Percentiles rank a stretch among this genome's conserved stretches.
Evolutionary conservation across 1,140 invertebrate genomes (phyloP).

Genomic region (Hormaphis cornu): DNA sequence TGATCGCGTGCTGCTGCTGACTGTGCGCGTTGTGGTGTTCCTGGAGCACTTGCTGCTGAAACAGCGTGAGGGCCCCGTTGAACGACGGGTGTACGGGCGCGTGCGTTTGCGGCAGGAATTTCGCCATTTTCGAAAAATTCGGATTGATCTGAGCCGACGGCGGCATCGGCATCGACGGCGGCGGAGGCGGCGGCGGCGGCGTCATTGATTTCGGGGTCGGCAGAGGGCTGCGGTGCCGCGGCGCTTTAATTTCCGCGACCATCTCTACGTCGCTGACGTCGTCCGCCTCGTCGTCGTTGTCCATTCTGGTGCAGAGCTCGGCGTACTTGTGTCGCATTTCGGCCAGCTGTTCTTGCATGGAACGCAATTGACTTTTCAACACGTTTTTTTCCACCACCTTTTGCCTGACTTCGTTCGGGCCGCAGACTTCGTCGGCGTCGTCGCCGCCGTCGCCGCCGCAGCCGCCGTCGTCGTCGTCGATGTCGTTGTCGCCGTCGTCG

Average conservation of each 20-base stretch:
- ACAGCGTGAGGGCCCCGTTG: conserved; percentile 38
- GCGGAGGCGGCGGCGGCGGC: conserved; percentile 41
- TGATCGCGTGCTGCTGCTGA: conserved; percentile 44
- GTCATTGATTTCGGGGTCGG: conserved; percentile 46
- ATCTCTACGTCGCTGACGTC: conserved; percentile 47
- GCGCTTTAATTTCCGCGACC: conserved; percentile 50
- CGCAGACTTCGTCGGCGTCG: conserved; percentile 52
- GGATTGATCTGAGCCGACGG: conserved; percentile 48
- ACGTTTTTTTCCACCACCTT: conserved; percentile 75
- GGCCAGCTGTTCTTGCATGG: conserved; percentile 78
- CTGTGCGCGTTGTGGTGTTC: conserved; percentile 35
- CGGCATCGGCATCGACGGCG: conserved; percentile 43
- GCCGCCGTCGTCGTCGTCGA: no score
- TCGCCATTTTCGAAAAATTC: conserved; percentile 60
- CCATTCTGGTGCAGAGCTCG: conserved; percentile 73
- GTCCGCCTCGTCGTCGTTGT: conserved; percentile 47
- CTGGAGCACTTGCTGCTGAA: conserved; percentile 39
- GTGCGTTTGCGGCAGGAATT: conserved; percentile 50
- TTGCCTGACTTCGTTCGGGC: conserved; percentile 61
- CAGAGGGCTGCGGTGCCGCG: conserved; percentile 50
- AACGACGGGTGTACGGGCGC: conserved; percentile 38
- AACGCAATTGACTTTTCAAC: conserved; percentile 71
- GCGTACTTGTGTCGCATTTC: conserved; percentile 85
- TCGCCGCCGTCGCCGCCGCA: conserved; percentile 43
- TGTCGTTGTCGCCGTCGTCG: no score